Conservation (phyloP, 2,113 vertebrate species). For the Leuciscus idus region DNA sequence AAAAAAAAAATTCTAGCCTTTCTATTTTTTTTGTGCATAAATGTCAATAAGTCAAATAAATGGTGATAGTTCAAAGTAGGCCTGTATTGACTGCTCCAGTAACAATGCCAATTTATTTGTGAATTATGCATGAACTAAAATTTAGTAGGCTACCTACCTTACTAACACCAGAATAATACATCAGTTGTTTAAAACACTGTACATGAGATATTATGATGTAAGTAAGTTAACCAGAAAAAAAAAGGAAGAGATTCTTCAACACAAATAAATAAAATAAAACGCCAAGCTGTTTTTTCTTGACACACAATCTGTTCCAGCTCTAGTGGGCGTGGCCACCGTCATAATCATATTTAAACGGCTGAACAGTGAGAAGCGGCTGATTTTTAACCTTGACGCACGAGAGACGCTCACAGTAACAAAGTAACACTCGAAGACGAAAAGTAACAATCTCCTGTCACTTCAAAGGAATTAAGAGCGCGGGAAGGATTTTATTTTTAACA, state of each 20-base stretch:
- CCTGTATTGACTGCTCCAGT: neutral
- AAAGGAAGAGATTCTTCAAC: neutral
- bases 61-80: neutral
- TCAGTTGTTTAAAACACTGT: neutral
- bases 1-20: too few relatives aligned
- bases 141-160: neutral
- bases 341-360: neutral
- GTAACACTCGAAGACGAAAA: neutral
- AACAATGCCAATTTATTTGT: neutral
- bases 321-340: neutral
- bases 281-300: neutral
- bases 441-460: neutral
- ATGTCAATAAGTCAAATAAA: neutral
- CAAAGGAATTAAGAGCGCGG: neutral
- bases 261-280: too few relatives aligned
- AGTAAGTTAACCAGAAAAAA: too few relatives aligned
- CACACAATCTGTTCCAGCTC: neutral
- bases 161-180: neutral
- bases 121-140: neutral
- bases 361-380: neutral
- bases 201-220: neutral
- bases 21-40: neutral
- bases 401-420: neutral
- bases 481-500: conserved; percentile 9
- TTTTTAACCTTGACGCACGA: conserved; percentile 17